Evolutionary conservation across 2,113 vertebrate species (phyloP), one percentile per base, ranked within the genome.

Genomic region (Phocoena sinus): DNA sequence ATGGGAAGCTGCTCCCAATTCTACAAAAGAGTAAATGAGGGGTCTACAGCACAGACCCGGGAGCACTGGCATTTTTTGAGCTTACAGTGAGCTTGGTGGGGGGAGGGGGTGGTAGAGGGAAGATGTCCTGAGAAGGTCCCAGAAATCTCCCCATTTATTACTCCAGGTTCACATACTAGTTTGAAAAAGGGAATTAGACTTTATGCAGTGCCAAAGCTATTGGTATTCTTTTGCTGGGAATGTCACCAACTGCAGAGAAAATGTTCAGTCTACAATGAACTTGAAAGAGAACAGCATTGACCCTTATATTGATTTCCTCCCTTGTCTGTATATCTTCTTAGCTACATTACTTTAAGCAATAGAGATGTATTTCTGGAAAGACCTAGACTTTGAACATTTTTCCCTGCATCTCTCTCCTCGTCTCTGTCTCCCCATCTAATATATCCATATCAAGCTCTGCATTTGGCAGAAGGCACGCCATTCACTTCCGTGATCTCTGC

Each of bases 21-120:
- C 98, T 97, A 98, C 98, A 99, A 98, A 98, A 96, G 95, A 98
- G 98, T 98, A 98, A 98, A 98, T 98, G 98, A 98, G 98, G 97
- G 96, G 94, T 98, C 98, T 98, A 89, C 94, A 98, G 96, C 97
- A 98, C 94, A 97, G 97, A 68, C 96, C 74, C 95, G 47, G 96
- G 95, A 98, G 90, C 93, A 63, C 89, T 97, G 97, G 98, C 97
- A 92, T 97, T 98, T 98, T 97, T 98, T 73, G 94, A 83, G 97
- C 74, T 97, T 83, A 82, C 53, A 95, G 94, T 98, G 96, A 96
- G 85, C 95, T 89, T 84, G 41, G 41, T 21, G 14, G 53, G 62
- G 94, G 41, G 53, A 25, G 68, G 53, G 38, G 73, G 92, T 13
- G 38, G 84, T 47, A 8, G 86, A 94, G 74, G 84, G 56, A 20